phyloP scores from a whole-genome alignment of 2,113 vertebrate species.

The Ranitomeya variabilis region DNA sequence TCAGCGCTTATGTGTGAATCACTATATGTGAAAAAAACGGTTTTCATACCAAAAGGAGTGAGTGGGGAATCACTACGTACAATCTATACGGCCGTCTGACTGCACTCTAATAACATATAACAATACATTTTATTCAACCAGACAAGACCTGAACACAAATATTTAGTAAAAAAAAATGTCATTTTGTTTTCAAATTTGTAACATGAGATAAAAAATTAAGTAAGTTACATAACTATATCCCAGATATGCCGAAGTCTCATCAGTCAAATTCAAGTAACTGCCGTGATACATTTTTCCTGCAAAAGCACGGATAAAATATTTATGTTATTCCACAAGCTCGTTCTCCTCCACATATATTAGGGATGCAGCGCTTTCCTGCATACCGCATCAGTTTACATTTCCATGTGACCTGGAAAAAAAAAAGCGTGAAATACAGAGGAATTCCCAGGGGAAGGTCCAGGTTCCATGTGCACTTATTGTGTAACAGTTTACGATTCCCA shows the following conservation, averaged over 20 bases:
- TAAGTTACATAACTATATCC: neutral
- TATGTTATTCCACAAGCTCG: neutral
- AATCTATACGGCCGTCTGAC: too few species aligned
- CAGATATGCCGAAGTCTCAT: neutral
- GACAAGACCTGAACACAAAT: neutral
- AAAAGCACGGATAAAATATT: neutral
- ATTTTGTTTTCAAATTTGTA: neutral
- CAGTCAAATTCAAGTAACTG: neutral
- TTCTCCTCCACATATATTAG: slow-evolving; percentile 8
- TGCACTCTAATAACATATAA: too few species aligned
- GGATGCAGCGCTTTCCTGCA: neutral
- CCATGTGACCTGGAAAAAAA: slow-evolving; percentile 34
- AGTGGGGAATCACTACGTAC: too few species aligned
- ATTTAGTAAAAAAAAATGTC: neutral
- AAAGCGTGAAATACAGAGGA: neutral
- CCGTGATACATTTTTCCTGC: neutral
- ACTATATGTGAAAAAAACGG: too few species aligned
- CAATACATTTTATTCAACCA: neutral
- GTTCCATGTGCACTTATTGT: neutral
- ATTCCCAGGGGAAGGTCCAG: slow-evolving; percentile 5
- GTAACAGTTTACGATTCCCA: neutral
- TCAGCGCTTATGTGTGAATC: too few species aligned
- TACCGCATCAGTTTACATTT: slow-evolving; percentile 15
- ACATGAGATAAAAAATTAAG: neutral
- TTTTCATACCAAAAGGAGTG: too few species aligned